phyloP scores from a whole-genome alignment of 1,140 invertebrate genomes.

The Eciton burchellii region DNA sequence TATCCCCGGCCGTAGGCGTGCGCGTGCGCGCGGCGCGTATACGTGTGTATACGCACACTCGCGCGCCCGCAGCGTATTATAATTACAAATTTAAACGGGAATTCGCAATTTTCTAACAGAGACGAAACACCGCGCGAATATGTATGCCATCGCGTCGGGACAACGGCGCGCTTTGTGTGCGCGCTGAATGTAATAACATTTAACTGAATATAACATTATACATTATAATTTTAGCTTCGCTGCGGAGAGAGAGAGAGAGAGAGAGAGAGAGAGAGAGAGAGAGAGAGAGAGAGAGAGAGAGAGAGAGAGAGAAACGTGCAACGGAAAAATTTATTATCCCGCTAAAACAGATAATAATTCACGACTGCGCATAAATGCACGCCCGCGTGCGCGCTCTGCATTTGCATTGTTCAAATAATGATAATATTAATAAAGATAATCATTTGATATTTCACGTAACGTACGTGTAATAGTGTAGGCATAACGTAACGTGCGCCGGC shows the following conservation, averaged over 20 bases:
- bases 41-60: not conserved
- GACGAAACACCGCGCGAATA: slow-evolving; percentile 20
- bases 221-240: slow-evolving; percentile 50
- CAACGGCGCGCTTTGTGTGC: not conserved
- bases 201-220: slow-evolving; percentile 31
- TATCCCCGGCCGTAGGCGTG: not conserved
- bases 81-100: slow-evolving; percentile 72
- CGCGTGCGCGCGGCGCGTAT: too few species aligned
- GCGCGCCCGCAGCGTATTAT: slow-evolving; percentile 66
- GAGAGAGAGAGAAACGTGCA: too few species aligned
- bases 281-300: too few species aligned
- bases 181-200: slow-evolving; percentile 30
- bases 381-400: not conserved
- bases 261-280: too few species aligned
- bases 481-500: not conserved
- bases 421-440: slow-evolving; percentile 24
- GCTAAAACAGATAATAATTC: slow-evolving; percentile 41
- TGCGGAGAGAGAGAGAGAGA: too few species aligned
- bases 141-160: slow-evolving; percentile 4
- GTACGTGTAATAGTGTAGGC: not conserved
- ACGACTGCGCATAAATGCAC: slow-evolving; percentile 28
- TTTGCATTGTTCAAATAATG: slow-evolving; percentile 37
- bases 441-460: not conserved
- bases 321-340: slow-evolving; percentile 24
- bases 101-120: slow-evolving; percentile 51